Evolutionary conservation across 2,888 invertebrate genomes (phyloP).

Genomic region (Flexamia atlantica): DNA sequence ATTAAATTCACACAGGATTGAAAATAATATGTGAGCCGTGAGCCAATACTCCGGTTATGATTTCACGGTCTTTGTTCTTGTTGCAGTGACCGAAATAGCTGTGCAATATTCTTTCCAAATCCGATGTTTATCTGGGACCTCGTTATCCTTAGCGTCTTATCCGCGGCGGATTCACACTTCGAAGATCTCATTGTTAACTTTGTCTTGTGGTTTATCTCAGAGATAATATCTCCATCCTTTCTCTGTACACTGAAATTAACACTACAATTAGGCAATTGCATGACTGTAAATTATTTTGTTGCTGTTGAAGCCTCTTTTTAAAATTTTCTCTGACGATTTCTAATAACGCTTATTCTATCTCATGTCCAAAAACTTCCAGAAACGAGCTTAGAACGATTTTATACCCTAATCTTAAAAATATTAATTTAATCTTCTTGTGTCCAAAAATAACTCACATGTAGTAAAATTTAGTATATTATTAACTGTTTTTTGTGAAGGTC

Average conservation of each 20-base stretch:
- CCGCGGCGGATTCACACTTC: slow-evolving; percentile 34
- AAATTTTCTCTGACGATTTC: too few relatives aligned
- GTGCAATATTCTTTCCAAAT: slow-evolving; percentile 14
- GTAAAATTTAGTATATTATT: too few relatives aligned
- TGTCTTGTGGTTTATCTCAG: background rate
- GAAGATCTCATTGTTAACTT: slow-evolving; percentile 7
- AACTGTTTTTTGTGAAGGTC: too few relatives aligned
- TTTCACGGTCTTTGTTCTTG: background rate
- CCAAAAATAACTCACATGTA: too few relatives aligned
- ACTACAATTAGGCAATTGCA: background rate
- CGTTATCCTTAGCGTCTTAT: background rate
- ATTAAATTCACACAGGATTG: slow-evolving; percentile 32
- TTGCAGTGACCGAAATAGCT: background rate
- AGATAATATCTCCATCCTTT: slow-evolving; percentile 37
- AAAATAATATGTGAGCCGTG: slow-evolving; percentile 1
- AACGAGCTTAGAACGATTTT: too few relatives aligned
- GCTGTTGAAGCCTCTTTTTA: too few relatives aligned
- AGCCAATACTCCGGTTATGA: background rate
- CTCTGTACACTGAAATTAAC: slow-evolving; percentile 16
- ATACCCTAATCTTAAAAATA: too few relatives aligned
- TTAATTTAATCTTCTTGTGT: too few relatives aligned
- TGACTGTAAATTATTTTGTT: background rate
- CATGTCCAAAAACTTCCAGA: too few relatives aligned
- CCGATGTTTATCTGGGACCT: background rate
- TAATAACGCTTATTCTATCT: too few relatives aligned